Percentiles rank a stretch among this genome's conserved stretches.
Evolutionary conservation across 2,888 invertebrate genomes (phyloP).

Genomic region (Rambutsinella grinnellia): DNA sequence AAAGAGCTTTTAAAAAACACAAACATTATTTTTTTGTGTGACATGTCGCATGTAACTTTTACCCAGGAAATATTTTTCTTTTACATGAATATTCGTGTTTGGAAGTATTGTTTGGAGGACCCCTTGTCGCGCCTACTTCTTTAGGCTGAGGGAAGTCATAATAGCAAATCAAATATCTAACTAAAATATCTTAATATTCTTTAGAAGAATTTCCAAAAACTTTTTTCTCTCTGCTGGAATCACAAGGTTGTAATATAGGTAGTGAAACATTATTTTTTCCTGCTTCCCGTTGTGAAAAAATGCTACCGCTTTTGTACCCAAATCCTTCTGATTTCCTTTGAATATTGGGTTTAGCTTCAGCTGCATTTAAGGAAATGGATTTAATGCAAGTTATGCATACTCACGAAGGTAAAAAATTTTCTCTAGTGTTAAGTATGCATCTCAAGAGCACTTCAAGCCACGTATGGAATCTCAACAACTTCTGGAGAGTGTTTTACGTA

Average conservation of each 20-base stretch:
- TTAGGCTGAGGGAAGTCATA: neutral
- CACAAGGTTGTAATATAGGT: too few species aligned
- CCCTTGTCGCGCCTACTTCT: too few species aligned
- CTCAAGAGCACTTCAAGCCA: slow-evolving; percentile 18
- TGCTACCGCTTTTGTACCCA: slow-evolving; percentile 45
- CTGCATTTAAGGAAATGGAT: slow-evolving; percentile 24
- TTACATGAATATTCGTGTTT: neutral
- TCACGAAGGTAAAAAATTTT: slow-evolving; percentile 4
- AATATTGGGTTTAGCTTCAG: too few species aligned
- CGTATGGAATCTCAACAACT: slow-evolving; percentile 13
- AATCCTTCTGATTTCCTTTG: too few species aligned
- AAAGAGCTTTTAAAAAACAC: too few species aligned
- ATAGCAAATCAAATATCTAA: slow-evolving; percentile 16
- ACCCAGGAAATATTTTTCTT: too few species aligned
- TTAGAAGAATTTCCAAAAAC: too few species aligned
- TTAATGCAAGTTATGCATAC: slow-evolving; percentile 32
- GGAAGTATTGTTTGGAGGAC: neutral
- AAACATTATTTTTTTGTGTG: too few species aligned
- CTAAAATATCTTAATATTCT: slow-evolving; percentile 40
- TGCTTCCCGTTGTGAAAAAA: slow-evolving; percentile 42
- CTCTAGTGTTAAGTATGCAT: slow-evolving; percentile 32
- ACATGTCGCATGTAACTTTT: slow-evolving; percentile 19
- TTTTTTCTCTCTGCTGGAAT: too few species aligned
- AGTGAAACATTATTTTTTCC: too few species aligned
- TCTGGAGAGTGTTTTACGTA: neutral